Base-by-base conservation (phyloP, 2,113 vertebrate species). In the Scomber colias region DNA sequence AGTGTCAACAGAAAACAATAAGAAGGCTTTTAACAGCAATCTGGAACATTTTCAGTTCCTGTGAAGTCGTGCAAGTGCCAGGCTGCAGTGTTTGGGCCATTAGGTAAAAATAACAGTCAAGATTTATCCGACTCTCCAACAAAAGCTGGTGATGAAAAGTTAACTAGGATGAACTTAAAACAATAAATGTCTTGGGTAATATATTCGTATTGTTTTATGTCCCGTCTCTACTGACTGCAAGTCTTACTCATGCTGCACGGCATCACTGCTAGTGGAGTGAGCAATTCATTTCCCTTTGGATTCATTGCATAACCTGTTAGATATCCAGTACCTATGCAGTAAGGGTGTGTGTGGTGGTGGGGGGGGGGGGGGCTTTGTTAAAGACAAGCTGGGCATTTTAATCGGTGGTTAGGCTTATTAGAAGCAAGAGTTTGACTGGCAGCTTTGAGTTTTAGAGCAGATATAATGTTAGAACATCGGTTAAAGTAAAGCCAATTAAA, bases 401-500 rank as follows among this genome's bases (percentile, higher is more conserved):
- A 87, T 84, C 59, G 63, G 73, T 24, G 55, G 53, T 73, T 48
- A 9, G 79, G 71, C 75, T 85, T 56, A 83, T 82, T 84, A 81
- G 77, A 71, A 30, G 61, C 49, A 27, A 27, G 7, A 30, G 68
- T 73, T 75, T 84, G 75, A 82, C 60, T 79, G 87, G 49, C 81
- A 69, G 65, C 70, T 75, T 63, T 31, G 69, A 65, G 64, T 71
- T 75, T 84, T 51, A 64, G 14, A 45, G 63, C 19, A 49, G 82
- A 49, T 51, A 24, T 35, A 40, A 17, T 16, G 45, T 53, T 74
- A 49, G 44, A 73, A 59, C 66, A 40, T n/a, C 12, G 13, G 50
- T 84, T 73, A 71, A 75, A 84, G 61, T 30, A 55, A 72, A 82
- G 60, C 59, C 75, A 79, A 81, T 85, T 88, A 86, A 70, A 57